These are phyloP conservation scores for Sitophilus oryzae DNA, from an alignment of 1,140 invertebrate genomes.

Conservation along the genomic window DNA sequence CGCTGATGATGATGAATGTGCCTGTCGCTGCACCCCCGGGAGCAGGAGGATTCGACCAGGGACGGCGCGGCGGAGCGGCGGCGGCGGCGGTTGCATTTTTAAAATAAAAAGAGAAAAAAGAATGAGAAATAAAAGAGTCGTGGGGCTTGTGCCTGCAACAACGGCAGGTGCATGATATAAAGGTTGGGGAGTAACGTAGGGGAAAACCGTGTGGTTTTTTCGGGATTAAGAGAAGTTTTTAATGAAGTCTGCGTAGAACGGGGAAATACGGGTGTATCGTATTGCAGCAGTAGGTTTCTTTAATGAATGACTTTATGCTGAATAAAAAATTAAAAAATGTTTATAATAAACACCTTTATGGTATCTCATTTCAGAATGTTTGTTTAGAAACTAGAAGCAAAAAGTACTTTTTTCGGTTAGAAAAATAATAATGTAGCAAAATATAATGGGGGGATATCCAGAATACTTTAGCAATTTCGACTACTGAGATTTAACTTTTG, in stretches of 20 bases:
- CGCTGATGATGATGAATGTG: conserved; percentile 27
- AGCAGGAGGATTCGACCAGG: background rate
- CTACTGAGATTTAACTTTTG: no score
- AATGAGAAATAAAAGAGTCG: background rate
- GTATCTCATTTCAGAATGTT: no score
- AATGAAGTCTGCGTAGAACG: background rate
- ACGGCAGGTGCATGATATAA: background rate
- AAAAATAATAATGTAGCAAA: no score
- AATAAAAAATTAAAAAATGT: no score
- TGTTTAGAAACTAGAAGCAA: no score
- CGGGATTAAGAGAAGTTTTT: no score
- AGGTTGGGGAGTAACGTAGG: background rate
- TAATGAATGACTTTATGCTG: background rate
- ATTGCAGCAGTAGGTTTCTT: background rate
- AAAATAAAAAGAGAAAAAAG: conserved; percentile 1
- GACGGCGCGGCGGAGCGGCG: conserved; percentile 6
- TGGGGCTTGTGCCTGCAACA: background rate
- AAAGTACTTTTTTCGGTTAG: no score
- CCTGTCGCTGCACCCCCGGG: conserved; percentile 22
- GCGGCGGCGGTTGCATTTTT: conserved; percentile 4
- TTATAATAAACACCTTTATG: no score
- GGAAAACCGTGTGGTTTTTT: background rate
- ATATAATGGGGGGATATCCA: no score
- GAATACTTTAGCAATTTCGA: no score
- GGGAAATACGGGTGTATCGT: no score